These are phyloP conservation scores for Sebastes alutus DNA, from an alignment of 2,797 vertebrate species.

Conservation along the genomic window DNA sequence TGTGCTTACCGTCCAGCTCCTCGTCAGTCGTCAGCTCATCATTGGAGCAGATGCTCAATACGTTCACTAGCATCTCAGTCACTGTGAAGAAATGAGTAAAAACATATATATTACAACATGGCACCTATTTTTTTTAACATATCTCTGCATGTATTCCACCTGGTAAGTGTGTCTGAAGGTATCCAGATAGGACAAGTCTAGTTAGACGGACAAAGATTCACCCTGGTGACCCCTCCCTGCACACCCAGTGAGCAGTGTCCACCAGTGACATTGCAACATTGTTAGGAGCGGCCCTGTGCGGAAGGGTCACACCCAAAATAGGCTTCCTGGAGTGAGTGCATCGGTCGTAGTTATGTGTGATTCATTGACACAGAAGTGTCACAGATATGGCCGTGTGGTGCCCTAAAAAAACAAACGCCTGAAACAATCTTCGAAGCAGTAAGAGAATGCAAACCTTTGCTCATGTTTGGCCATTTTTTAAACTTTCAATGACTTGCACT, in stretches of 20 bases:
- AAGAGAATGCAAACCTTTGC: neutral
- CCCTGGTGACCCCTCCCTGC: neutral
- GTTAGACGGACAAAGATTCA: neutral
- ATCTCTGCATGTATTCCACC: neutral
- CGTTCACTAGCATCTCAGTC: slow-evolving; percentile 88
- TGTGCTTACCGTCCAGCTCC: slow-evolving; percentile 84
- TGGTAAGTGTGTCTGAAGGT: neutral
- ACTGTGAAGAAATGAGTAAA: slow-evolving; percentile 59
- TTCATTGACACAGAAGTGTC: slow-evolving; percentile 45
- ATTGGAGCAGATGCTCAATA: slow-evolving; percentile 87
- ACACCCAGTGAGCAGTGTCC: neutral
- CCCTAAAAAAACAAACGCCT: neutral
- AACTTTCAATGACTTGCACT: neutral
- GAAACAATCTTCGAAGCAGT: neutral
- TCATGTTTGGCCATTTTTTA: neutral
- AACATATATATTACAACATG: neutral
- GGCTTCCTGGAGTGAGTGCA: slow-evolving; percentile 11
- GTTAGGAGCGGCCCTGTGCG: neutral
- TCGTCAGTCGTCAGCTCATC: slow-evolving; percentile 87
- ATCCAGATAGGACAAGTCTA: neutral
- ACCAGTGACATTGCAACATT: slow-evolving; percentile 9
- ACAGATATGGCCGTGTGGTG: neutral
- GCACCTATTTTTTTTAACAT: neutral
- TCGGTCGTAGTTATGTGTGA: slow-evolving; percentile 32
- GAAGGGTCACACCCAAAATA: slow-evolving; percentile 28